These are phyloP conservation scores for Acropora tenuis DNA, from an alignment of 64 coral and sea anemone genomes.

Conservation along the genomic window DNA sequence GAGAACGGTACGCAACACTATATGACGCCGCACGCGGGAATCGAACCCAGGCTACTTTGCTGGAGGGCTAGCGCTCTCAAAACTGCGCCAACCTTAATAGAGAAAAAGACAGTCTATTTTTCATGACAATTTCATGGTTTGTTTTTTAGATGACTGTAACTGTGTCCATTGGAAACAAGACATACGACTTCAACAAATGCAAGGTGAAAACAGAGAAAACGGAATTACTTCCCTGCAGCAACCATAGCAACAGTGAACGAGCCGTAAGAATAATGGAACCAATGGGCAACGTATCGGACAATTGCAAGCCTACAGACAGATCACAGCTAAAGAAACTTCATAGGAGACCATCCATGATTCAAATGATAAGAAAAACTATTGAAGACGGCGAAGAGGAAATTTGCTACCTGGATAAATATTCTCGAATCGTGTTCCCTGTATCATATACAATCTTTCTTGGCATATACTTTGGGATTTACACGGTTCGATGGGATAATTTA, in stretches of 20 bases:
- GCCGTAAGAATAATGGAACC: constrained; percentile 14
- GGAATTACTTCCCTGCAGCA: neutral
- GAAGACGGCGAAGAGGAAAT: constrained; percentile 43
- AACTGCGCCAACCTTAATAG: no score
- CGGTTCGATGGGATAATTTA: constrained; percentile 30
- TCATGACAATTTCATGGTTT: neutral
- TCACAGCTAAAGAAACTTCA: constrained; percentile 30
- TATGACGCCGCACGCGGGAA: no score
- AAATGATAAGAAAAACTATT: constrained; percentile 67
- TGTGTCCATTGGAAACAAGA: constrained; percentile 59
- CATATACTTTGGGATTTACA: constrained; percentile 62
- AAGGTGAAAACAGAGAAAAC: constrained; percentile 11
- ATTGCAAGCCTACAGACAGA: constrained; percentile 5
- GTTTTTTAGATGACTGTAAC: constrained; percentile 35
- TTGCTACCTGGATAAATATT: constrained; percentile 66
- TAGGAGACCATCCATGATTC: constrained; percentile 53
- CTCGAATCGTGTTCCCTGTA: constrained; percentile 49
- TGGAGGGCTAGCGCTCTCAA: no score
- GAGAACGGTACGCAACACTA: no score
- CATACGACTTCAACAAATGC: constrained; percentile 43
- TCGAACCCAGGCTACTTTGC: no score
- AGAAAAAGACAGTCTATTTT: no score
- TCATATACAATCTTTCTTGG: constrained; percentile 59
- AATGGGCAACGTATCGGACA: neutral
- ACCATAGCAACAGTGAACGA: constrained; percentile 2